Percentiles rank a stretch among this genome's conserved stretches.
These are phyloP conservation scores for Catocala fraxini DNA, from an alignment of 2,888 invertebrate species.

Conservation along the genomic window DNA sequence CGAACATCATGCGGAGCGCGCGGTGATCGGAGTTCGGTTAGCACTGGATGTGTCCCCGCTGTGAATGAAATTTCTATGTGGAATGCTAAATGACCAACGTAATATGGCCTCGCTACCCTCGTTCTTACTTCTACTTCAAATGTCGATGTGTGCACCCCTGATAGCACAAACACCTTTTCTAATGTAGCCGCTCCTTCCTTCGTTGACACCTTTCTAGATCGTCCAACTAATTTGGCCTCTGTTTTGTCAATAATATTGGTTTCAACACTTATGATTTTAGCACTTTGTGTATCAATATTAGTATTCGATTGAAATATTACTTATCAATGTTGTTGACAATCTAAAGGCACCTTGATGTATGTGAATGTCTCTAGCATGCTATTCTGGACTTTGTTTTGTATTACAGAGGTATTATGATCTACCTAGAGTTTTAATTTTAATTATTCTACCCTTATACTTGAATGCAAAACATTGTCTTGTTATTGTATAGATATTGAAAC, in stretches of 20 bases:
- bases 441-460: background rate
- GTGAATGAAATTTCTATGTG: constrained; percentile 80
- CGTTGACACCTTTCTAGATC: constrained; percentile 87
- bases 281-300: background rate
- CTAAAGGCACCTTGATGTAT: constrained; percentile 65
- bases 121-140: constrained; percentile 61
- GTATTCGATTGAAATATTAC: constrained; percentile 18
- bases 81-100: constrained; percentile 78
- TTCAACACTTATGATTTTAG: background rate
- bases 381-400: constrained; percentile 69
- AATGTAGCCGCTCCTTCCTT: constrained; percentile 85
- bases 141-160: constrained; percentile 81
- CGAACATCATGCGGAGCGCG: constrained; percentile 79
- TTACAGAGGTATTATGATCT: constrained; percentile 13
- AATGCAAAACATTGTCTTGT: constrained; percentile 40
- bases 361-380: constrained; percentile 78
- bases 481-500: constrained; percentile 46
- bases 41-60: constrained; percentile 78
- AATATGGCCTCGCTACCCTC: constrained; percentile 68
- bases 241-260: constrained; percentile 64
- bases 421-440: background rate
- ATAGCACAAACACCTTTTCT: constrained; percentile 80
- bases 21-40: constrained; percentile 69
- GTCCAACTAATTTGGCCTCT: constrained; percentile 81
- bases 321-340: constrained; percentile 61